Percentiles rank a stretch among this genome's conserved stretches.
phyloP scores from a whole-genome alignment of 2,113 vertebrate genomes.

The Lasiurus borealis region DNA sequence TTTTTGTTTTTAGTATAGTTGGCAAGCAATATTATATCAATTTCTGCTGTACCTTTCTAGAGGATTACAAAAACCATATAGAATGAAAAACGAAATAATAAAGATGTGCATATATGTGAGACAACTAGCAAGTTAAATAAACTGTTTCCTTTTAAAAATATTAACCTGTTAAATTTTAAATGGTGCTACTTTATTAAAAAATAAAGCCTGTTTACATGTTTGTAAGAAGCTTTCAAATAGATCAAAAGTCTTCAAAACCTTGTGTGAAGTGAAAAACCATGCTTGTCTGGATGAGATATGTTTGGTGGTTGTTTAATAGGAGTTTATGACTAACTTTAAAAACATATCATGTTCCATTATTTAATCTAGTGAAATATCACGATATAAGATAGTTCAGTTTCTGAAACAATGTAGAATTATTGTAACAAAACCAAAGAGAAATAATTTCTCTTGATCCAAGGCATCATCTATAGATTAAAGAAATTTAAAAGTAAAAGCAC shows the following conservation, averaged over 20 bases:
- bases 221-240: constrained; percentile 27
- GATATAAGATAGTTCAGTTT: background rate
- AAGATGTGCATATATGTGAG: background rate
- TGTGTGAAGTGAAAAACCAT: background rate
- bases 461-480: constrained; percentile 35
- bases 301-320: background rate
- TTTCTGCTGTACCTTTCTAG: background rate
- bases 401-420: constrained; percentile 56
- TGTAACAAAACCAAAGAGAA: constrained; percentile 65
- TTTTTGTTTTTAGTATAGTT: background rate
- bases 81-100: constrained; percentile 35
- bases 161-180: constrained; percentile 23
- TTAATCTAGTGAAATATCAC: constrained; percentile 28
- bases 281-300: background rate
- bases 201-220: background rate
- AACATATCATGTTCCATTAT: constrained; percentile 9
- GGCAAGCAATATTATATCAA: background rate
- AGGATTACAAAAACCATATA: constrained; percentile 8
- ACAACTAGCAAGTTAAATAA: background rate
- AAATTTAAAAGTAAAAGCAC: constrained; percentile 45
- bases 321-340: constrained; percentile 51
- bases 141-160: background rate
- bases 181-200: background rate
- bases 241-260: constrained; percentile 11
- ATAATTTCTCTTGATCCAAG: constrained; percentile 64